A percentile compares a stretch with the other conserved stretches of the same genome.
These are phyloP conservation scores for Gnathonemus longibarbis DNA, from an alignment of 2,113 vertebrate genomes.

Conservation along the genomic window DNA sequence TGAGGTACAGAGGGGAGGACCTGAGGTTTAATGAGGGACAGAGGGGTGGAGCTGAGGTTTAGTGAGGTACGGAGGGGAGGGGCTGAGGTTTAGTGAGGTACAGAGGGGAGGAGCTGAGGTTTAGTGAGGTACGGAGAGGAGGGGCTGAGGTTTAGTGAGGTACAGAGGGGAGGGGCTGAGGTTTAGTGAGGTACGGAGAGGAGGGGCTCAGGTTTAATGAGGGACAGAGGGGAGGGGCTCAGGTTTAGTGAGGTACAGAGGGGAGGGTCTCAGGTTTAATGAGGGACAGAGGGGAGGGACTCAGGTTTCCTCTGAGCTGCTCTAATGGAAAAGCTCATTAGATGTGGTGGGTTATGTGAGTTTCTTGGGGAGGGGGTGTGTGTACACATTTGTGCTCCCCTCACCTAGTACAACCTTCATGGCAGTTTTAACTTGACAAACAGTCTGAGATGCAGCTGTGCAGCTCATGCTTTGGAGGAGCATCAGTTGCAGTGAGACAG, in stretches of 20 bases:
- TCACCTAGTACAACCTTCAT: neutral
- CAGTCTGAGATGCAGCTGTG: neutral
- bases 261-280: neutral
- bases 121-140: neutral
- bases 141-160: neutral
- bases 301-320: neutral
- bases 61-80: neutral
- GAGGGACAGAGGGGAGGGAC: neutral
- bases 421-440: neutral
- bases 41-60: neutral
- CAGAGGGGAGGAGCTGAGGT: neutral
- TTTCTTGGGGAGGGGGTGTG: neutral
- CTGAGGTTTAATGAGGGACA: no score
- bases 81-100: neutral
- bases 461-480: neutral
- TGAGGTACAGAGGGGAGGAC: no score
- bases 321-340: neutral
- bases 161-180: neutral
- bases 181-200: neutral
- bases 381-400: neutral
- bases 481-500: neutral
- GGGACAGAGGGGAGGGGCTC: neutral
- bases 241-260: neutral
- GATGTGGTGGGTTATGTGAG: neutral
- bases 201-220: neutral